These are phyloP conservation scores for Stenodera caucasica DNA, from an alignment of 2,888 invertebrate species.

Conservation along the genomic window DNA sequence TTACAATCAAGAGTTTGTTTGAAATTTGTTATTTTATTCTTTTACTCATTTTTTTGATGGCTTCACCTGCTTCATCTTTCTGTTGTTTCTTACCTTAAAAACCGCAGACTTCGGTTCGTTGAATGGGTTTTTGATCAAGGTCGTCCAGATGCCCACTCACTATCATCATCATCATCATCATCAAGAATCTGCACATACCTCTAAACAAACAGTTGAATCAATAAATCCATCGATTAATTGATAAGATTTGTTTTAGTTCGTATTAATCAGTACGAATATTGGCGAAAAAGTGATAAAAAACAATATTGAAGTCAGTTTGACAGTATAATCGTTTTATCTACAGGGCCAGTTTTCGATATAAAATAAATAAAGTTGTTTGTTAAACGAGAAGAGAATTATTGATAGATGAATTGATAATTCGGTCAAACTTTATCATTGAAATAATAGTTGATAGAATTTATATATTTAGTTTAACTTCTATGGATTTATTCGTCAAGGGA, in stretches of 20 bases:
- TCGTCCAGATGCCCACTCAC: conserved; percentile 38
- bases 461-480: background rate
- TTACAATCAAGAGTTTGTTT: background rate
- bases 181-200: conserved; percentile 34
- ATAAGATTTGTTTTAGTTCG: too few species aligned
- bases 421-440: background rate
- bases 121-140: conserved; percentile 38
- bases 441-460: too few species aligned
- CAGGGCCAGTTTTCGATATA: background rate
- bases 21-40: background rate
- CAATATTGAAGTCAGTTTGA: background rate
- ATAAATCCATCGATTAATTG: background rate
- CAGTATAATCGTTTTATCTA: background rate
- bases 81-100: conserved; percentile 10
- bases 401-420: background rate
- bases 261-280: too few species aligned
- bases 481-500: background rate
- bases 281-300: background rate
- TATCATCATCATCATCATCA: background rate
- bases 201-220: too few species aligned
- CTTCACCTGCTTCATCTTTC: conserved; percentile 18
- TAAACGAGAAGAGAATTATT: background rate
- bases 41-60: background rate
- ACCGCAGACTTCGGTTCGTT: conserved; percentile 25
- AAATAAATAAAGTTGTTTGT: background rate